These are phyloP conservation scores for Drosophila lutescens DNA, from an alignment of 2,888 invertebrate genomes.

Conservation along the genomic window DNA sequence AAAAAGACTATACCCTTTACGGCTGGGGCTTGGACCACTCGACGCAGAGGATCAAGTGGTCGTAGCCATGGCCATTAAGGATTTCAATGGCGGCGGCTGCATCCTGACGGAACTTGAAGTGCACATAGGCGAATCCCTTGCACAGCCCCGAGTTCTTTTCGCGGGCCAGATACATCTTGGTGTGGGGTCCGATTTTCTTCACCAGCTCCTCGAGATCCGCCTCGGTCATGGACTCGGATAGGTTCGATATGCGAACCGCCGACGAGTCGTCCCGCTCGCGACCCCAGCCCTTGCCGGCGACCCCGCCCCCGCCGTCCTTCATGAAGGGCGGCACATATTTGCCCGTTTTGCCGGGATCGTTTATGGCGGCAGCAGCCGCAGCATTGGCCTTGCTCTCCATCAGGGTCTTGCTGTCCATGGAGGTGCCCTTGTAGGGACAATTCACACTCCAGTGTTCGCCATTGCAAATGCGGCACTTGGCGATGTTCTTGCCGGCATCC, in stretches of 20 bases:
- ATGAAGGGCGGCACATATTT: slow-evolving; percentile 95
- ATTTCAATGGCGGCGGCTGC: slow-evolving; percentile 95
- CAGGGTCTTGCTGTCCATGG: slow-evolving; percentile 87
- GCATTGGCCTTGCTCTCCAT: slow-evolving; percentile 86
- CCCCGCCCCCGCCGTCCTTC: slow-evolving; percentile 88
- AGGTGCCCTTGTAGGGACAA: slow-evolving; percentile 98
- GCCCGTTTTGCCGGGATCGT: slow-evolving; percentile 76
- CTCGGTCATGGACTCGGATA: slow-evolving; percentile 98
- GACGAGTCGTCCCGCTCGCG: slow-evolving; percentile 91
- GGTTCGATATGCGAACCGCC: slow-evolving; percentile 98
- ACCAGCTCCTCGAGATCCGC: slow-evolving; percentile 98
- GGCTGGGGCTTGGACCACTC: slow-evolving; percentile 97
- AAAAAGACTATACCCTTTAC: slow-evolving; percentile 31
- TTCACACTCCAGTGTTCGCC: slow-evolving; percentile 99
- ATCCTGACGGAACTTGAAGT: slow-evolving; percentile 95
- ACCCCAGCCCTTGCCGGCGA: slow-evolving; percentile 82
- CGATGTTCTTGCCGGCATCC: slow-evolving; percentile 90
- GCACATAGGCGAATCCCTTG: slow-evolving; percentile 99
- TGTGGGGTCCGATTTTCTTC: slow-evolving; percentile 95
- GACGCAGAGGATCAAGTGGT: slow-evolving; percentile 98
- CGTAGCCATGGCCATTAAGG: slow-evolving; percentile 97
- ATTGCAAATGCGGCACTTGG: slow-evolving; percentile 94
- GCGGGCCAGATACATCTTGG: slow-evolving; percentile 97
- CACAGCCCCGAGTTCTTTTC: slow-evolving; percentile 94
- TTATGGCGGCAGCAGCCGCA: slow-evolving; percentile 66